Conservation (phyloP, 2,888 invertebrate genomes). For the Corythucha ciliata region DNA sequence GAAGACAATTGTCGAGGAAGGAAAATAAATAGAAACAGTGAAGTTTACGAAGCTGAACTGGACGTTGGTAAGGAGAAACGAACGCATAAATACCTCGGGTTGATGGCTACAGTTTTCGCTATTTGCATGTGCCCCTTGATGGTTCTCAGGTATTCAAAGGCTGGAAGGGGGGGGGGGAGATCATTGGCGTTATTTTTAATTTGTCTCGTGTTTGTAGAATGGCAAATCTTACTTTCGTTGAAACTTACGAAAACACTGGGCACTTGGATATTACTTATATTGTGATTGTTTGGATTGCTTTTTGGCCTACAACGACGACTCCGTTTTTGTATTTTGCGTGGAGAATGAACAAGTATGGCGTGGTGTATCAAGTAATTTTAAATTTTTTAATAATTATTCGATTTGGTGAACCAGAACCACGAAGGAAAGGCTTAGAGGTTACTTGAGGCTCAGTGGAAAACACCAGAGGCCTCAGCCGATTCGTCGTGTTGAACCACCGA, state of each 20-base stretch:
- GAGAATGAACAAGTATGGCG: conserved; percentile 54
- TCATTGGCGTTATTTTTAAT: not conserved
- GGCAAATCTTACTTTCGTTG: conserved; percentile 53
- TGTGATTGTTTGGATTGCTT: conserved; percentile 60
- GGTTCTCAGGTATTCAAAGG: conserved; percentile 42
- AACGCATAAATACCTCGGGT: conserved; percentile 56
- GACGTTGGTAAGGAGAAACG: conserved; percentile 54
- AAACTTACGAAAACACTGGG: conserved; percentile 58
- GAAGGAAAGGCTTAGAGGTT: conserved; percentile 50
- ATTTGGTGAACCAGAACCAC: conserved; percentile 43
- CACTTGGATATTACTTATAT: conserved; percentile 60
- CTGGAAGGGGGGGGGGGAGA: too few relatives aligned
- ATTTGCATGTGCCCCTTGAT: conserved; percentile 59
- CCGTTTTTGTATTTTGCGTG: conserved; percentile 56
- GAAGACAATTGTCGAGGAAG: too few relatives aligned
- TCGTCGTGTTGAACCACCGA: conserved; percentile 14
- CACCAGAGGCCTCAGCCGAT: conserved; percentile 31
- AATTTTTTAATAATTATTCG: not conserved
- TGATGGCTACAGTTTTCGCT: conserved; percentile 56
- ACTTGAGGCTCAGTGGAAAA: conserved; percentile 48
- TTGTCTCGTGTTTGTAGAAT: conserved; percentile 41
- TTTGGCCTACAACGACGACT: conserved; percentile 56
- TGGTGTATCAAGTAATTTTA: too few relatives aligned
- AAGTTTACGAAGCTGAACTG: conserved; percentile 48
- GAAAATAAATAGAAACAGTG: too few relatives aligned